Evolutionary conservation across 2,888 invertebrate genomes (phyloP).

Genomic region (Cryptocheilus praepositus): DNA sequence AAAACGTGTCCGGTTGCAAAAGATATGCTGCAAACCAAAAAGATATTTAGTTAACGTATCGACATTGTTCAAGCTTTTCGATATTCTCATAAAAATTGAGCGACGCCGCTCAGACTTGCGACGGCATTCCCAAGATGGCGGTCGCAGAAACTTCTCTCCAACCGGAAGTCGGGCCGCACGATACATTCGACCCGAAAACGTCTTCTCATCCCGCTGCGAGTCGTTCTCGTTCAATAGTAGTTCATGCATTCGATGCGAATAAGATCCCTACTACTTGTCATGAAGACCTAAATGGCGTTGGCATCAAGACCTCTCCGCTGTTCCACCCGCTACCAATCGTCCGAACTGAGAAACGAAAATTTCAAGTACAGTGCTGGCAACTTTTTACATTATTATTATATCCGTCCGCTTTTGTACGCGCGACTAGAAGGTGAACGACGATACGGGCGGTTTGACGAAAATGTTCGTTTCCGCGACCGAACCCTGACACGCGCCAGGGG

Average conservation of each 20-base stretch:
- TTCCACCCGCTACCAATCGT: slow-evolving; percentile 70
- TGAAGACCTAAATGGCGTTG: slow-evolving; percentile 65
- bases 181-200: no score
- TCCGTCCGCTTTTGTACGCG: slow-evolving; percentile 25
- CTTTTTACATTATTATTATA: slow-evolving; percentile 64
- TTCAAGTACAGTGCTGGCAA: slow-evolving; percentile 75
- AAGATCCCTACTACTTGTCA: slow-evolving; percentile 29
- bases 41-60: no score
- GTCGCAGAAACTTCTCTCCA: no score
- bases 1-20: no score
- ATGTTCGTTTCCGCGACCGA: neutral
- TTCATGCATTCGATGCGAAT: slow-evolving; percentile 13
- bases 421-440: no score
- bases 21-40: no score
- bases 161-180: no score
- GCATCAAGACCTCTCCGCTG: slow-evolving; percentile 49
- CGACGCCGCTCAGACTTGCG: no score
- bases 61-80: no score
- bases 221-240: neutral
- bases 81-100: no score
- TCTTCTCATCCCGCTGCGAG: no score
- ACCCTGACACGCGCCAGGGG: slow-evolving; percentile 38
- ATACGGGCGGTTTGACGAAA: neutral
- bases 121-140: no score
- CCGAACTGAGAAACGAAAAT: slow-evolving; percentile 66